Evolutionary conservation across 2,888 invertebrate species (phyloP).

Genomic region (Halocaridina rubra): DNA sequence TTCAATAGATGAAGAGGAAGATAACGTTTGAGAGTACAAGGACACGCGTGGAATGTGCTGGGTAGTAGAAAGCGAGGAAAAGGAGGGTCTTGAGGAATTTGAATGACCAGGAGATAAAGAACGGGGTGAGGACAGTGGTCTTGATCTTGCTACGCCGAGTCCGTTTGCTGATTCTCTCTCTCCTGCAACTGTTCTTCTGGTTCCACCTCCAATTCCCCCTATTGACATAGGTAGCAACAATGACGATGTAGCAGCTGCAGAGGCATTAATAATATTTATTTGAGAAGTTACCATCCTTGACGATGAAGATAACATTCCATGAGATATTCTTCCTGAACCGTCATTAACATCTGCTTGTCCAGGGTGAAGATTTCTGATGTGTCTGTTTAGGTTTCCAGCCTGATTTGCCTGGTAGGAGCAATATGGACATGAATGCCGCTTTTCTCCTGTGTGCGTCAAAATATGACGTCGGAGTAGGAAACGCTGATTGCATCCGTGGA

Average conservation of each 20-base stretch:
- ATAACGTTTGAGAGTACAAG: background rate
- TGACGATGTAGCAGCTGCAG: background rate
- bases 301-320: background rate
- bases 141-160: too few species aligned
- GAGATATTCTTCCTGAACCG: too few species aligned
- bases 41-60: background rate
- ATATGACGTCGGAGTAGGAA: conserved; percentile 50
- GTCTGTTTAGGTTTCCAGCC: conserved; percentile 53
- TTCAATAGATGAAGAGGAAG: too few species aligned
- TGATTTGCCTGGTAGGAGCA: conserved; percentile 57
- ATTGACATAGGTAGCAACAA: background rate
- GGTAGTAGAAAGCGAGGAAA: background rate
- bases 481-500: conserved; percentile 50
- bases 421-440: conserved; percentile 46
- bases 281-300: too few species aligned
- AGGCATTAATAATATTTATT: background rate
- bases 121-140: background rate
- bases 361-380: conserved; percentile 47
- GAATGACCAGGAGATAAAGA: background rate
- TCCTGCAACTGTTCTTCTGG: background rate
- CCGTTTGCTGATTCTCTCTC: background rate
- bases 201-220: background rate
- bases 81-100: background rate
- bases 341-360: background rate
- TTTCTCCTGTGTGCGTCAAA: conserved; percentile 58